These are phyloP conservation scores for Eledona agricola DNA, from an alignment of 2,888 invertebrate genomes.

Conservation along the genomic window DNA sequence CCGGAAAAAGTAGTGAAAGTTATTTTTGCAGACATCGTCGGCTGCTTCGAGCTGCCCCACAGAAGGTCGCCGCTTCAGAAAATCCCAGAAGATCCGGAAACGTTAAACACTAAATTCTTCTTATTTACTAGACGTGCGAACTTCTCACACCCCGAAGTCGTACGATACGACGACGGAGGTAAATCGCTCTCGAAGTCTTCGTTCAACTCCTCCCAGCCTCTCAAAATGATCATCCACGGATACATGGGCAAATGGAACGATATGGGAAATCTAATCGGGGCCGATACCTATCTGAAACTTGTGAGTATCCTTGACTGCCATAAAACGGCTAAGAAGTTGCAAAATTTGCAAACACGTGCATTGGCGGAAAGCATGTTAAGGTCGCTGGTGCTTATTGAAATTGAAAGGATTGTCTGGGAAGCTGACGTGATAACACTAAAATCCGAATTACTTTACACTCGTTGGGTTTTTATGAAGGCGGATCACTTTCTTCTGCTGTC, in stretches of 20 bases:
- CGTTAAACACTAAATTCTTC: conserved; percentile 66
- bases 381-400: conserved; percentile 1
- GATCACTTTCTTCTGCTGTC: conserved; percentile 13
- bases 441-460: neutral
- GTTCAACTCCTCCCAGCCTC: conserved; percentile 61
- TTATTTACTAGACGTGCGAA: conserved; percentile 62
- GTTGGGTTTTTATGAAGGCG: conserved; percentile 4
- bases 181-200: conserved; percentile 61
- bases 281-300: conserved; percentile 63
- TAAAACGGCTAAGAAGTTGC: neutral
- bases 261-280: conserved; percentile 61
- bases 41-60: conserved; percentile 66
- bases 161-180: conserved; percentile 64
- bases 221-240: conserved; percentile 68
- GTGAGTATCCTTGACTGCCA: conserved; percentile 57
- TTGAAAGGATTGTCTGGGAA: neutral
- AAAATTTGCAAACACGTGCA: conserved; percentile 1
- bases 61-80: conserved; percentile 65
- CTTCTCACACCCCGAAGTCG: conserved; percentile 59
- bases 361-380: conserved; percentile 11
- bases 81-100: conserved; percentile 66
- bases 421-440: neutral
- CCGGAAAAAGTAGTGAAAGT: conserved; percentile 22
- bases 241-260: conserved; percentile 68
- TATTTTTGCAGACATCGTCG: conserved; percentile 64